Conservation (phyloP, 2,113 vertebrate species). For the Grallaria varia region DNA sequence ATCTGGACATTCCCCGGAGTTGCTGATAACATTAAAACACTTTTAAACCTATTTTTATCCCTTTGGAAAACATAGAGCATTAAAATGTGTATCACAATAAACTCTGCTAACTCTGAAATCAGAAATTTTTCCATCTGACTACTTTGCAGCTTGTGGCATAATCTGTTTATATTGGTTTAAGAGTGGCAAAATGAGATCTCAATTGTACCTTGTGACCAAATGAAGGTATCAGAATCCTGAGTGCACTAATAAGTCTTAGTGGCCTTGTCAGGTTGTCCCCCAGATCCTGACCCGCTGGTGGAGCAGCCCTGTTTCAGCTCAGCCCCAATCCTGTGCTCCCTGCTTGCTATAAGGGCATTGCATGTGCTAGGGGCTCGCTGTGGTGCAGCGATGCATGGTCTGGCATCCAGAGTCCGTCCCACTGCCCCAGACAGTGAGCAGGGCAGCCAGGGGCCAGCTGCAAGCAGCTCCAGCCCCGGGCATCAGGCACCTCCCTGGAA, state of each 20-base stretch:
- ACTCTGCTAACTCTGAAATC: background rate
- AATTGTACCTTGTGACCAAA: background rate
- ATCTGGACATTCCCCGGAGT: background rate
- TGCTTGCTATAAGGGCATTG: background rate
- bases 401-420: background rate
- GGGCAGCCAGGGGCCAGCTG: background rate
- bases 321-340: background rate
- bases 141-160: background rate
- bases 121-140: background rate
- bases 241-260: background rate
- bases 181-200: background rate
- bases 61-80: background rate
- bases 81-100: background rate
- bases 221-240: background rate
- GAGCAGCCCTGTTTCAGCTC: background rate
- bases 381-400: background rate
- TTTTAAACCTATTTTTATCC: background rate
- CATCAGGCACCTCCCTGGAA: background rate
- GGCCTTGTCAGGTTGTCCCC: background rate
- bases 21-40: background rate
- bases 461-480: background rate
- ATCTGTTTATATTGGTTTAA: background rate
- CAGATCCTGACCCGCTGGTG: background rate
- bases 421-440: background rate
- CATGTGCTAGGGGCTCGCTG: background rate